Conservation (phyloP, 2,113 vertebrate genomes). For the Etheostoma cragini region DNA sequence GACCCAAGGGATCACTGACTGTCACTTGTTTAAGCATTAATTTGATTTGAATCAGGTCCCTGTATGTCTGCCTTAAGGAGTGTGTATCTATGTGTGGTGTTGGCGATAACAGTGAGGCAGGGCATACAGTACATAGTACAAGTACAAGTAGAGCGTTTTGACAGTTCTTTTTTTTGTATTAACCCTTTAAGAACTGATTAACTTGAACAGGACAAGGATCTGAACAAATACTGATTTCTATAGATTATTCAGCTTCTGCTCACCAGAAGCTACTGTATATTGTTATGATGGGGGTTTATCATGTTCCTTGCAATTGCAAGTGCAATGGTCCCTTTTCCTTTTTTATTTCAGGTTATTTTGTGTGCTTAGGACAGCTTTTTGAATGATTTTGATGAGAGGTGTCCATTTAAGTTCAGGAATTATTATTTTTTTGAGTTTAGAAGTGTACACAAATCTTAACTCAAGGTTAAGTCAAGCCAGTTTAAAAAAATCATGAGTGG, state of each 20-base stretch:
- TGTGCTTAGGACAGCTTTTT: background rate
- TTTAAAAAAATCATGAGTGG: no score
- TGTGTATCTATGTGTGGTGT: conserved; percentile 12
- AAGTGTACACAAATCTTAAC: background rate
- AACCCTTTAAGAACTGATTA: background rate
- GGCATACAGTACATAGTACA: conserved; percentile 1
- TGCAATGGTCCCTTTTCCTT: background rate
- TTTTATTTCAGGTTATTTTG: background rate
- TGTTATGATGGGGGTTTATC: background rate
- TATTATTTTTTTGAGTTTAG: background rate
- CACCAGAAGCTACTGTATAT: background rate
- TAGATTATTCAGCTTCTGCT: conserved; percentile 10
- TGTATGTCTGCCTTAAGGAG: background rate
- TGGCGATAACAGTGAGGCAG: conserved; percentile 5
- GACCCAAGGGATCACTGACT: conserved; percentile 34
- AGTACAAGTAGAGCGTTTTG: conserved; percentile 15
- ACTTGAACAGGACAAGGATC: background rate
- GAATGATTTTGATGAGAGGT: background rate
- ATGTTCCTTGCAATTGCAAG: background rate
- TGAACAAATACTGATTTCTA: conserved; percentile 3
- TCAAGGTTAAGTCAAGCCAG: background rate
- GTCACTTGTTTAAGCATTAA: conserved; percentile 36
- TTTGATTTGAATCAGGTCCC: conserved; percentile 40
- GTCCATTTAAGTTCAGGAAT: background rate
- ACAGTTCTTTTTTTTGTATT: conserved; percentile 40